Conservation (phyloP, 1,140 invertebrate species). For the Lepidurus packardi region DNA sequence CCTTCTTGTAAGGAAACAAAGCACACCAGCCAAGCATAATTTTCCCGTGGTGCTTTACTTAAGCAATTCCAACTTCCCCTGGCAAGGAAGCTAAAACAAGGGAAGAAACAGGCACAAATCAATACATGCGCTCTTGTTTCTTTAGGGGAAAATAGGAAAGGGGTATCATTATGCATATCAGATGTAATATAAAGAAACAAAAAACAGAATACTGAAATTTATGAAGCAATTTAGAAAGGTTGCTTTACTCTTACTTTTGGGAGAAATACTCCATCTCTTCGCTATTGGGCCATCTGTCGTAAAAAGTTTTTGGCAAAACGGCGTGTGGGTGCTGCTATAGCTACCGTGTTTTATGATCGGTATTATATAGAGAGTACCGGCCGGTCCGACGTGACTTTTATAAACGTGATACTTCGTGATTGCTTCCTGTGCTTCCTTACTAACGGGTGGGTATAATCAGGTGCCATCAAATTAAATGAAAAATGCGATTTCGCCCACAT, state of each 20-base stretch:
- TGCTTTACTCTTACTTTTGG: too few relatives aligned
- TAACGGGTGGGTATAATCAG: background rate
- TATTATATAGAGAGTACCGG: background rate
- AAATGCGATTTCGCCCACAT: background rate
- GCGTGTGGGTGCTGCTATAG: too few relatives aligned
- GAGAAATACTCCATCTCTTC: too few relatives aligned
- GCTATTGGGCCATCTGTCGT: too few relatives aligned
- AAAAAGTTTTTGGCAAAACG: too few relatives aligned
- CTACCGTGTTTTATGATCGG: too few relatives aligned
- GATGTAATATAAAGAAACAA: background rate
- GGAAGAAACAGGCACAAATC: background rate
- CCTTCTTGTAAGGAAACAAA: background rate
- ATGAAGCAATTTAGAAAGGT: background rate
- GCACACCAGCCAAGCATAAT: background rate
- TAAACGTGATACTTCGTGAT: background rate
- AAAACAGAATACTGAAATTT: background rate
- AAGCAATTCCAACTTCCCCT: background rate
- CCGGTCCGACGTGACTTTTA: background rate
- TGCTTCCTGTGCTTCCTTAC: background rate
- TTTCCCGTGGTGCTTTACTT: background rate
- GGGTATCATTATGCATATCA: background rate
- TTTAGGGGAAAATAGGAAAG: background rate
- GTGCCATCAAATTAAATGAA: background rate
- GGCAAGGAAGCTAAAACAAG: background rate
- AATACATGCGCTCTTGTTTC: slow-evolving; percentile 5